These are phyloP conservation scores for Cotesia chilonis DNA, from an alignment of 1,140 invertebrate species.

Conservation along the genomic window DNA sequence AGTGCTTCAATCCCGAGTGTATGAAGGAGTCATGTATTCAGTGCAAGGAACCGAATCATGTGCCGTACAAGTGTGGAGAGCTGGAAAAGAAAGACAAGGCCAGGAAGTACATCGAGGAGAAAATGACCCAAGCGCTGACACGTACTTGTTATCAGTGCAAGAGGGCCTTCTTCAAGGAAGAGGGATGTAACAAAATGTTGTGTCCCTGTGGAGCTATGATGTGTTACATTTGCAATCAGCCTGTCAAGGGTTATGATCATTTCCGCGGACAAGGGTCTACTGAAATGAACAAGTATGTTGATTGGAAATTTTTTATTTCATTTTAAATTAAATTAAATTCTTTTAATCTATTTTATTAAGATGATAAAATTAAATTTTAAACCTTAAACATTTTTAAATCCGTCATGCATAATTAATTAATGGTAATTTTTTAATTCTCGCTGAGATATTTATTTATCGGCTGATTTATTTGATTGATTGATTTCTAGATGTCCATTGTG, in stretches of 20 bases:
- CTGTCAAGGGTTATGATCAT: constrained; percentile 70
- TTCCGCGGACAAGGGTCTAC: constrained; percentile 66
- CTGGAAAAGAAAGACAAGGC: constrained; percentile 68
- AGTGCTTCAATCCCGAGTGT: constrained; percentile 73
- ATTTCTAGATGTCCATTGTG: constrained; percentile 47
- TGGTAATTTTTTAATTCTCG: too few species aligned
- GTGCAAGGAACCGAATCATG: constrained; percentile 72
- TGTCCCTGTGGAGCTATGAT: constrained; percentile 74
- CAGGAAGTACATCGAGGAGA: constrained; percentile 71
- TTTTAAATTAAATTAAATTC: too few species aligned
- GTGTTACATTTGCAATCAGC: constrained; percentile 74
- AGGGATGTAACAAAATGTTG: constrained; percentile 78
- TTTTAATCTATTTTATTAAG: too few species aligned
- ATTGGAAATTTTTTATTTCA: background rate
- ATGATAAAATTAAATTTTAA: too few species aligned
- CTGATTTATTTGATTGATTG: background rate
- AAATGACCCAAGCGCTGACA: constrained; percentile 73
- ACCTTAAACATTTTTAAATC: too few species aligned
- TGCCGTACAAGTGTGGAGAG: constrained; percentile 72
- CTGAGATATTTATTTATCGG: constrained; percentile 10
- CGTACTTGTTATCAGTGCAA: constrained; percentile 72
- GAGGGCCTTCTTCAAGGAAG: constrained; percentile 70
- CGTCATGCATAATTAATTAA: too few species aligned
- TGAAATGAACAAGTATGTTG: constrained; percentile 20
- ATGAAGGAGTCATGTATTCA: constrained; percentile 73